These are phyloP conservation scores for Melanaphis sacchari DNA, from an alignment of 1,140 invertebrate genomes.

Conservation along the genomic window DNA sequence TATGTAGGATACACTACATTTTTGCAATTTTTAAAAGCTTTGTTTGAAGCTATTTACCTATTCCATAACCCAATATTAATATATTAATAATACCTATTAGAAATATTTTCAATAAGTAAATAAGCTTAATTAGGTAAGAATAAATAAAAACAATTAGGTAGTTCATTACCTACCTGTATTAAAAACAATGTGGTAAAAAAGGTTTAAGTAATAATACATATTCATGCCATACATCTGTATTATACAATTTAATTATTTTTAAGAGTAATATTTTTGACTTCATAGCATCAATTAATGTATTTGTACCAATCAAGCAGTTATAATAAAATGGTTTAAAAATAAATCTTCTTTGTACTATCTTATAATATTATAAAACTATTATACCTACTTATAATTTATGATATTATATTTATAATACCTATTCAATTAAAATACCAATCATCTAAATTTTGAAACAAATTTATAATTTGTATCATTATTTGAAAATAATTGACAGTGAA, in stretches of 20 bases:
- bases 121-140: neutral
- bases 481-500: neutral
- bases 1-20: neutral
- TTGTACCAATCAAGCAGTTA: neutral
- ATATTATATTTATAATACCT: neutral
- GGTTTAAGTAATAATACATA: no score
- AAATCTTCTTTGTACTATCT: neutral
- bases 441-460: neutral
- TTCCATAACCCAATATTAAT: conserved; percentile 20
- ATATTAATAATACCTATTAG: neutral
- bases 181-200: neutral
- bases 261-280: neutral
- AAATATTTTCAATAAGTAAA: neutral
- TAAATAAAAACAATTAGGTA: neutral
- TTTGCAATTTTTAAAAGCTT: neutral
- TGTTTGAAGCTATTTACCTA: neutral
- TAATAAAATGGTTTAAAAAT: neutral
- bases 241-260: neutral
- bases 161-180: neutral
- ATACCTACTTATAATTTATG: no score
- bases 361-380: neutral
- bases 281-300: neutral
- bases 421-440: neutral
- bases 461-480: neutral
- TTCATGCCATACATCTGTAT: no score